A percentile compares a stretch with the other conserved stretches of the same genome.
These are phyloP conservation scores for Euleptes europaea DNA, from an alignment of 2,113 vertebrate genomes.

Conservation along the genomic window DNA sequence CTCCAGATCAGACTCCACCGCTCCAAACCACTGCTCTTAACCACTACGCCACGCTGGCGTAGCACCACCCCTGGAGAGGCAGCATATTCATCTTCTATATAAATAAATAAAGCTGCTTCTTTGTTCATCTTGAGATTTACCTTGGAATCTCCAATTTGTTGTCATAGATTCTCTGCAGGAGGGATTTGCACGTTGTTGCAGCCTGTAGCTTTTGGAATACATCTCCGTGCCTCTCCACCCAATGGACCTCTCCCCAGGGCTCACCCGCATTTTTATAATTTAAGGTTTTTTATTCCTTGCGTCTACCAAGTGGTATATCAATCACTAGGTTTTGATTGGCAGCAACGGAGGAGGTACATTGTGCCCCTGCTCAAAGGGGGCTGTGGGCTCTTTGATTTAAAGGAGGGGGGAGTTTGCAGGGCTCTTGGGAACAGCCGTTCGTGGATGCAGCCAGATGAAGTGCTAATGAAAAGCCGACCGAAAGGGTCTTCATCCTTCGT, in stretches of 20 bases:
- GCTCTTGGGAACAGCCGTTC: neutral
- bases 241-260: neutral
- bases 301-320: neutral
- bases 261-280: neutral
- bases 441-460: slow-evolving; percentile 1
- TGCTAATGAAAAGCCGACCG: slow-evolving; percentile 21
- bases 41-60: no score
- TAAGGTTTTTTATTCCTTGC: neutral
- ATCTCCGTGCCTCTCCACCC: no score
- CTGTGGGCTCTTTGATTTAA: neutral
- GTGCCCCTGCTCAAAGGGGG: neutral
- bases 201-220: no score
- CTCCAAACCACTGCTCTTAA: no score
- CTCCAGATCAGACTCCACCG: no score
- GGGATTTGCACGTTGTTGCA: no score
- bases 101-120: no score
- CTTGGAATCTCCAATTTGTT: no score
- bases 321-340: neutral
- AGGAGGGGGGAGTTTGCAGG: neutral
- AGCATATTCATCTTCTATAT: no score
- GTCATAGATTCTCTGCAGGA: no score
- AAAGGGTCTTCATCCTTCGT: neutral
- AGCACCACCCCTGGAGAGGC: no score
- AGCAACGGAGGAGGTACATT: neutral
- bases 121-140: no score